Percentiles rank a stretch among this genome's conserved stretches.
phyloP scores from a whole-genome alignment of 1,140 invertebrate genomes.

The Drosophila kurseongensis region DNA sequence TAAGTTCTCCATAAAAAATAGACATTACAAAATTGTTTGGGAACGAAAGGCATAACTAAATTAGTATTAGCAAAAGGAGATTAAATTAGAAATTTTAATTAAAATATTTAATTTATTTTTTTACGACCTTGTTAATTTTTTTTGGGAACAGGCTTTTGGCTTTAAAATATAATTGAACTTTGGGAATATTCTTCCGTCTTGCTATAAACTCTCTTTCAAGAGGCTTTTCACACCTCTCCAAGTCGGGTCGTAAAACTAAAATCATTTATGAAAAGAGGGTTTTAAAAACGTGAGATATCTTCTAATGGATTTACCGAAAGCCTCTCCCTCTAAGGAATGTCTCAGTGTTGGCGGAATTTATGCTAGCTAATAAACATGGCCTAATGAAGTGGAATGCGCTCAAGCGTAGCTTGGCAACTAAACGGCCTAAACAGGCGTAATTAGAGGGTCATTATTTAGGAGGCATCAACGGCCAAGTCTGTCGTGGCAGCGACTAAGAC shows the following conservation, averaged over 20 bases:
- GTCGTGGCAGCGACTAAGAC: constrained; percentile 18
- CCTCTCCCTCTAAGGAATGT: neutral
- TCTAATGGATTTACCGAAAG: constrained; percentile 20
- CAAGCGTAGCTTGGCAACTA: neutral
- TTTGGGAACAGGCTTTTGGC: neutral
- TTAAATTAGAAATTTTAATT: neutral
- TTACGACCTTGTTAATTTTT: neutral
- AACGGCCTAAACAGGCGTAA: constrained; percentile 33
- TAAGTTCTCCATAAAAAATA: too few species aligned
- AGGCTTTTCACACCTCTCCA: constrained; percentile 35
- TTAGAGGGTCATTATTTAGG: constrained; percentile 41
- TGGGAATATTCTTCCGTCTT: neutral
- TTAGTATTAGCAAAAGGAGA: too few species aligned
- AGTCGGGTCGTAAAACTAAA: constrained; percentile 8
- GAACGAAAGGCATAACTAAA: too few species aligned
- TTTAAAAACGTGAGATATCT: constrained; percentile 6
- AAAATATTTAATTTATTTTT: neutral
- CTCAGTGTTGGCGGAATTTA: constrained; percentile 9
- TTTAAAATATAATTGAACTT: constrained; percentile 15
- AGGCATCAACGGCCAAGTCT: constrained; percentile 9
- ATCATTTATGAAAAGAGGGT: constrained; percentile 1
- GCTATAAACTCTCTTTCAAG: neutral
- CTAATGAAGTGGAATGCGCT: constrained; percentile 9
- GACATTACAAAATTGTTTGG: too few species aligned
- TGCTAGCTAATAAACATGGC: constrained; percentile 21